Conservation (phyloP, 2,797 vertebrate genomes). For the Myioborus melanocephalus region DNA sequence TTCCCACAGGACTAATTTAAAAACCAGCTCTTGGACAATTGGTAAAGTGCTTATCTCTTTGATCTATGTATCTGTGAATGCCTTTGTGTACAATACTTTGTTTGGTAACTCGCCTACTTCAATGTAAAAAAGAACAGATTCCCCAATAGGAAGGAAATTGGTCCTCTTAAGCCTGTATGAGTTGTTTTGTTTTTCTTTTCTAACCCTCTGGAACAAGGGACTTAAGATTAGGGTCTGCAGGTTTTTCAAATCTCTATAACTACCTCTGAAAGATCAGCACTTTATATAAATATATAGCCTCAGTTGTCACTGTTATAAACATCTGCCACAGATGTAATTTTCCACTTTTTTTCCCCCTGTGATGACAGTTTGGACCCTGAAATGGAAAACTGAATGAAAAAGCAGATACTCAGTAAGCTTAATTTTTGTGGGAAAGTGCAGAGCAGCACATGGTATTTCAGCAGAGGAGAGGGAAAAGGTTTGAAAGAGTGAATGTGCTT, state of each 20-base stretch:
- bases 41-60: not conserved
- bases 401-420: constrained; percentile 7
- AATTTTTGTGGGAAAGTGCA: constrained; percentile 20
- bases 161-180: not conserved
- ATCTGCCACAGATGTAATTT: constrained; percentile 41
- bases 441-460: not conserved
- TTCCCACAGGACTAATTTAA: not conserved
- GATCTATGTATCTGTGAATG: not conserved
- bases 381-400: constrained; percentile 48
- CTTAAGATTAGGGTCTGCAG: not conserved
- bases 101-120: not conserved
- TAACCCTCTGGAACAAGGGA: not conserved
- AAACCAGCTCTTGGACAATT: not conserved
- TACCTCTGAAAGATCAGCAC: constrained; percentile 40
- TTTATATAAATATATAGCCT: constrained; percentile 54
- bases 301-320: constrained; percentile 48
- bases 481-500: not conserved
- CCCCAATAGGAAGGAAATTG: not conserved
- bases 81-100: not conserved
- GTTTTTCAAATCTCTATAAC: not conserved
- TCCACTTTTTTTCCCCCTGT: not conserved
- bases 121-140: not conserved
- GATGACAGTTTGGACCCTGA: constrained; percentile 47
- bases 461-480: not conserved
- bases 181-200: not conserved